These are phyloP conservation scores for Microtus oregoni DNA, from an alignment of 2,113 vertebrate genomes.

Conservation along the genomic window DNA sequence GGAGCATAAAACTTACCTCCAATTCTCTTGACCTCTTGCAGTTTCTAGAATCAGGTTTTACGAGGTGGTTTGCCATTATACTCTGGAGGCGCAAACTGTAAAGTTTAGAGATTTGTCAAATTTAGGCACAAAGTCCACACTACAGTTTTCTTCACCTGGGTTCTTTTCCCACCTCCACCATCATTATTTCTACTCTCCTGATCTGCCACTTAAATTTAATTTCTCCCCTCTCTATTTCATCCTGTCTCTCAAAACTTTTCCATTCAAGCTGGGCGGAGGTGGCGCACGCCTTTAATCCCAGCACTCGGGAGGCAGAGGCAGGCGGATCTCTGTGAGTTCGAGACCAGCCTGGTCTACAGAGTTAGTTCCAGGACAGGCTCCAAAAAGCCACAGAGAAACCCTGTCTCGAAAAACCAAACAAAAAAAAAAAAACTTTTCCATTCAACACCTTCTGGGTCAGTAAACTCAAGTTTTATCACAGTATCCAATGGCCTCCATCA, in stretches of 20 bases:
- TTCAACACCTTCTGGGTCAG: background rate
- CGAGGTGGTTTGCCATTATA: slow-evolving; percentile 76
- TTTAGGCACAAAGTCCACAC: background rate
- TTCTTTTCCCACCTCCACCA: background rate
- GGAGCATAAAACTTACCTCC: slow-evolving; percentile 82
- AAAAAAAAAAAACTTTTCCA: background rate
- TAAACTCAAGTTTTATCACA: background rate
- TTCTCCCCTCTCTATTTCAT: background rate
- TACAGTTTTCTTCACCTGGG: background rate
- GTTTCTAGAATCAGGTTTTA: slow-evolving; percentile 79
- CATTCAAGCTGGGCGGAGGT: background rate
- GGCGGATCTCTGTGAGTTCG: no score
- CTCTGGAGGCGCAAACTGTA: slow-evolving; percentile 40
- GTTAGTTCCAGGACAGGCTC: no score
- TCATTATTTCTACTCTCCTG: background rate
- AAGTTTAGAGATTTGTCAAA: slow-evolving; percentile 43
- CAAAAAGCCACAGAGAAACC: no score
- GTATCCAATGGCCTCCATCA: background rate
- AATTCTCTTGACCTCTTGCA: slow-evolving; percentile 81
- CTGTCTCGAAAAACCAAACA: no score
- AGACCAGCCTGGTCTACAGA: no score
- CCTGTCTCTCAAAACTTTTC: slow-evolving; percentile 32
- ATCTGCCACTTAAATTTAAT: background rate
- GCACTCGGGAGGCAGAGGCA: no score
- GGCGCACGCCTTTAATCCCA: no score